These are phyloP conservation scores for Cyrtonyx montezumae DNA, from an alignment of 2,113 vertebrate species.

Conservation along the genomic window DNA sequence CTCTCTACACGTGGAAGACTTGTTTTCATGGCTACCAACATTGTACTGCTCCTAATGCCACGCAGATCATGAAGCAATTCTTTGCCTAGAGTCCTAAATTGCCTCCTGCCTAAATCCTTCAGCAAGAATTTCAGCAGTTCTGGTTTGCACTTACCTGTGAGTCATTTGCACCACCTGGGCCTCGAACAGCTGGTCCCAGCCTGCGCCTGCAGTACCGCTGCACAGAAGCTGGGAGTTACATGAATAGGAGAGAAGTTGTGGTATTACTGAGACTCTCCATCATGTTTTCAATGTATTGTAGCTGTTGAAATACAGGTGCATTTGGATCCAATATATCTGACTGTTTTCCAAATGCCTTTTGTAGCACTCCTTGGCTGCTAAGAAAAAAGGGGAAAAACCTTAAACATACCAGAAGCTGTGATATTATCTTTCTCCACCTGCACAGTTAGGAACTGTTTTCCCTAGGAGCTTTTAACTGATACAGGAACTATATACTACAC, in stretches of 20 bases:
- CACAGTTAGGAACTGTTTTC: slow-evolving; percentile 57
- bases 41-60: not conserved
- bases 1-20: not conserved
- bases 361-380: slow-evolving; percentile 1
- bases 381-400: slow-evolving; percentile 23
- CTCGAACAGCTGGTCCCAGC: not conserved
- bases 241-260: not conserved
- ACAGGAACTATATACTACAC: slow-evolving; percentile 52
- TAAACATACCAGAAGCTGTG: slow-evolving; percentile 29
- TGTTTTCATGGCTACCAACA: not conserved
- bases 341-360: slow-evolving; percentile 6
- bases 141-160: not conserved
- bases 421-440: slow-evolving; percentile 45
- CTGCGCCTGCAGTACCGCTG: not conserved
- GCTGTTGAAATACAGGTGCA: not conserved
- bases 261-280: not conserved
- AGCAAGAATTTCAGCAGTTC: not conserved
- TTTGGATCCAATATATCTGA: not conserved
- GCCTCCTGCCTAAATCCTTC: not conserved
- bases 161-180: rapidly evolving
- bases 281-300: not conserved
- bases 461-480: slow-evolving; percentile 52
- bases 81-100: not conserved
- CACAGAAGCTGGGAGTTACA: not conserved
- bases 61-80: not conserved